Conservation (phyloP, 2,797 vertebrate genomes). For the Valencia hispanica region DNA sequence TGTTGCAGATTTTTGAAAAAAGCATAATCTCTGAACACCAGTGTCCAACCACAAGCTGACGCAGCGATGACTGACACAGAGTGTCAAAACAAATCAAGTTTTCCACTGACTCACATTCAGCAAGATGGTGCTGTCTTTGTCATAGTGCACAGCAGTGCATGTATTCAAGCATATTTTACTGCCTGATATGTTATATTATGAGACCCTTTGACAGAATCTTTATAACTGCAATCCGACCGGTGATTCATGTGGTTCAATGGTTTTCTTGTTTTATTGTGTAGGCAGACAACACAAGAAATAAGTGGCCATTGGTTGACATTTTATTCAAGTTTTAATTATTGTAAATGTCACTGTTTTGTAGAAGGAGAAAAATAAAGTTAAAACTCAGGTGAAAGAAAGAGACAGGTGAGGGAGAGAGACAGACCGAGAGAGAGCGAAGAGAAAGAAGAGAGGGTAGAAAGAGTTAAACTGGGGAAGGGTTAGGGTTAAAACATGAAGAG, state of each 20-base stretch:
- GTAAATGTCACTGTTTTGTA: slow-evolving; percentile 16
- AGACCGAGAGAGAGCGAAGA: neutral
- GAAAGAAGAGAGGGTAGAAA: neutral
- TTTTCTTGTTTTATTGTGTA: neutral
- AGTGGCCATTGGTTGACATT: slow-evolving; percentile 10
- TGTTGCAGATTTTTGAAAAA: neutral
- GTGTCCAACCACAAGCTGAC: slow-evolving; percentile 12
- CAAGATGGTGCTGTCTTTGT: neutral
- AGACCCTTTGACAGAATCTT: neutral
- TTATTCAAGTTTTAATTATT: slow-evolving; percentile 27
- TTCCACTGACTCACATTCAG: slow-evolving; percentile 1
- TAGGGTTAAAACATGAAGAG: slow-evolving; percentile 44
- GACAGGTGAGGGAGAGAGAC: slow-evolving; percentile 1
- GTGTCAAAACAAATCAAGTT: slow-evolving; percentile 6
- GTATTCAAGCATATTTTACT: neutral
- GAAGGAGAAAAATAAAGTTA: slow-evolving; percentile 25
- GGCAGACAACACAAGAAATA: neutral
- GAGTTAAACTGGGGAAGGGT: slow-evolving; percentile 30
- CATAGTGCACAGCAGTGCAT: neutral
- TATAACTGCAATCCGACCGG: neutral
- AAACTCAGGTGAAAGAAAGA: slow-evolving; percentile 30
- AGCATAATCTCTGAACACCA: slow-evolving; percentile 5
- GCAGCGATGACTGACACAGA: slow-evolving; percentile 3
- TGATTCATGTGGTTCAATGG: neutral
- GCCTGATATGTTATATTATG: neutral